These are phyloP conservation scores for Gymnothorax javanicus DNA, from an alignment of 2,797 vertebrate genomes.

Conservation along the genomic window DNA sequence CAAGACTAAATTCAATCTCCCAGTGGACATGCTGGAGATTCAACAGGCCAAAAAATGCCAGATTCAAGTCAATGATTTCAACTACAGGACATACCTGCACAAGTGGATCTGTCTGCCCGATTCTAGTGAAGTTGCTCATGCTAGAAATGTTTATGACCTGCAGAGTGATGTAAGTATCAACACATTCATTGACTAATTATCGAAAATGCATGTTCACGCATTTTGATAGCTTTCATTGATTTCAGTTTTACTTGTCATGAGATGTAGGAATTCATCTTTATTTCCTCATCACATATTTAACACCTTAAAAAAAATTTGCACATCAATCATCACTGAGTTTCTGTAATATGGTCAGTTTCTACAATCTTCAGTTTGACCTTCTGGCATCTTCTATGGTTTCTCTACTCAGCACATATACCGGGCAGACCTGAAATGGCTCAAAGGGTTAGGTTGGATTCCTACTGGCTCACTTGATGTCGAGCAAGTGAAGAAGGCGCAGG, in stretches of 20 bases:
- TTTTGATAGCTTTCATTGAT: not conserved
- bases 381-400: not conserved
- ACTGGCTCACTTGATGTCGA: conserved; percentile 68
- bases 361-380: not conserved
- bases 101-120: conserved; percentile 85
- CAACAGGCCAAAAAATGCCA: conserved; percentile 86
- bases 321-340: not conserved
- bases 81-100: conserved; percentile 75
- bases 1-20: conserved; percentile 87
- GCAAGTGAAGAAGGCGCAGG: conserved; percentile 75
- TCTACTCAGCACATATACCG: conserved; percentile 63
- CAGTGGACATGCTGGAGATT: conserved; percentile 86
- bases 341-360: not conserved
- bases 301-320: not conserved
- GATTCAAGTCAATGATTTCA: conserved; percentile 77
- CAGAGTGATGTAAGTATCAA: conserved; percentile 79
- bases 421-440: conserved; percentile 78
- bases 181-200: not conserved
- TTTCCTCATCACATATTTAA: not conserved
- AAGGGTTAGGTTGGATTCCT: conserved; percentile 78
- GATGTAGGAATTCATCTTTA: not conserved
- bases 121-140: conserved; percentile 78
- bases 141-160: conserved; percentile 76
- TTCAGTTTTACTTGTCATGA: not conserved
- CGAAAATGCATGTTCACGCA: not conserved